Conservation (phyloP, 2,113 vertebrate species). For the Pangasianodon gigas region DNA sequence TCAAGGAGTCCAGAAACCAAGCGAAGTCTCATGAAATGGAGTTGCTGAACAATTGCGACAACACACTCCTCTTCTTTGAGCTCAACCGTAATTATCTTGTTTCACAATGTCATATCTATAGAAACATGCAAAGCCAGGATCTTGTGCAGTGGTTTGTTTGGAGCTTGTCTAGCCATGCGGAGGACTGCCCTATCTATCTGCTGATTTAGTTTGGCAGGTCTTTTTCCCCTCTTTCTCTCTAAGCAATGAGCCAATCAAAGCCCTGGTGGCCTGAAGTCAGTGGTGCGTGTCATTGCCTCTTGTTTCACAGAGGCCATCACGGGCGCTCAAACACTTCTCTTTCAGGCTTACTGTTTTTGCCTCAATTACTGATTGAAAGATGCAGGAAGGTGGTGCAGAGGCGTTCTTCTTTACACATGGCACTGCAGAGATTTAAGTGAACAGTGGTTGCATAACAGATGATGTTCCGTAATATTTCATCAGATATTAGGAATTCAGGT, state of each 20-base stretch:
- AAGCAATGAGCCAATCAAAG: constrained; percentile 29
- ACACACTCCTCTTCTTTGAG: constrained; percentile 34
- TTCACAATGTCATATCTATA: constrained; percentile 22
- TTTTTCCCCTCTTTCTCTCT: constrained; percentile 28
- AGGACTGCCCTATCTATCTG: constrained; percentile 23
- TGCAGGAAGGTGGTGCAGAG: neutral
- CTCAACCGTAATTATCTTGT: constrained; percentile 24
- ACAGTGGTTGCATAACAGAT: constrained; percentile 3
- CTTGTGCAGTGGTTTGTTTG: constrained; percentile 12
- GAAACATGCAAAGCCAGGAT: neutral
- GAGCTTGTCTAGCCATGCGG: neutral
- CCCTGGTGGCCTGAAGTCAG: constrained; percentile 30
- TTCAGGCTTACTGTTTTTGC: neutral
- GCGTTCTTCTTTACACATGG: constrained; percentile 1
- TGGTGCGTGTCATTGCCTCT: constrained; percentile 45
- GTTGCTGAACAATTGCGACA: constrained; percentile 60
- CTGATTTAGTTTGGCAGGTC: constrained; percentile 31
- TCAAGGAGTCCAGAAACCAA: neutral
- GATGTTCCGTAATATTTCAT: neutral
- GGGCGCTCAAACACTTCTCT: constrained; percentile 8
- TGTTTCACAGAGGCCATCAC: constrained; percentile 21
- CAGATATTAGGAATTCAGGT: neutral
- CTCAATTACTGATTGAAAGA: constrained; percentile 28
- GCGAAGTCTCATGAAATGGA: constrained; percentile 43
- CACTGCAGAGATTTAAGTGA: constrained; percentile 1